phyloP scores from a whole-genome alignment of 1,140 invertebrate genomes.

The Aphidius gifuensis region DNA sequence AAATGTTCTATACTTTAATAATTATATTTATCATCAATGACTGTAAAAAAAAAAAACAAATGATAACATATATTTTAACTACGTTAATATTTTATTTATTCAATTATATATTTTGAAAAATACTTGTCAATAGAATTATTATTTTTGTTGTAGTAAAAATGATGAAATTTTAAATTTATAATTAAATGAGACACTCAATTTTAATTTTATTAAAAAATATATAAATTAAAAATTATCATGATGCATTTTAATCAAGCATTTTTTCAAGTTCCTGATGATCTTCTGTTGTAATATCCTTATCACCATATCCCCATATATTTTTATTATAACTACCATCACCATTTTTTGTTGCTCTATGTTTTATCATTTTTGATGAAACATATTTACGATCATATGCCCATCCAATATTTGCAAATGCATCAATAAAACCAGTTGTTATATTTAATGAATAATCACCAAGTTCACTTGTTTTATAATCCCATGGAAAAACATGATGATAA shows the following conservation, averaged over 20 bases:
- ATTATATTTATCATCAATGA: too few species aligned
- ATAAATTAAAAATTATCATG: too few species aligned
- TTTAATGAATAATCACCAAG: slow-evolving; percentile 66
- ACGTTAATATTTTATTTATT: too few species aligned
- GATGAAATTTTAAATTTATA: too few species aligned
- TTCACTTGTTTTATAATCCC: slow-evolving; percentile 86
- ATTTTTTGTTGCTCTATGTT: slow-evolving; percentile 58
- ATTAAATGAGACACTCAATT: too few species aligned
- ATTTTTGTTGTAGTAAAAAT: too few species aligned
- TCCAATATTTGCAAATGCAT: slow-evolving; percentile 67
- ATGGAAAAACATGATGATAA: slow-evolving; percentile 89
- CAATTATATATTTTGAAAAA: too few species aligned
- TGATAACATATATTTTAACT: too few species aligned
- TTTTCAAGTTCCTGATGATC: slow-evolving; percentile 54
- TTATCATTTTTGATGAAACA: slow-evolving; percentile 64
- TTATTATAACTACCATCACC: slow-evolving; percentile 64
- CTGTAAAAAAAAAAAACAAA: too few species aligned
- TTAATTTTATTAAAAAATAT: too few species aligned
- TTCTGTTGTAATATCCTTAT: slow-evolving; percentile 55
- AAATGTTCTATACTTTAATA: too few species aligned
- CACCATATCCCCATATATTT: slow-evolving; percentile 61
- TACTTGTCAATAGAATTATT: too few species aligned
- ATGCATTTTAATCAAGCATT: slow-evolving; percentile 37
- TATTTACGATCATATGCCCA: slow-evolving; percentile 73
- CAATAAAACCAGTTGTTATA: slow-evolving; percentile 70